Percentiles rank a stretch among this genome's conserved stretches.
phyloP scores from a whole-genome alignment of 2,888 invertebrate species.

The Caenorhabditis sp. region DNA sequence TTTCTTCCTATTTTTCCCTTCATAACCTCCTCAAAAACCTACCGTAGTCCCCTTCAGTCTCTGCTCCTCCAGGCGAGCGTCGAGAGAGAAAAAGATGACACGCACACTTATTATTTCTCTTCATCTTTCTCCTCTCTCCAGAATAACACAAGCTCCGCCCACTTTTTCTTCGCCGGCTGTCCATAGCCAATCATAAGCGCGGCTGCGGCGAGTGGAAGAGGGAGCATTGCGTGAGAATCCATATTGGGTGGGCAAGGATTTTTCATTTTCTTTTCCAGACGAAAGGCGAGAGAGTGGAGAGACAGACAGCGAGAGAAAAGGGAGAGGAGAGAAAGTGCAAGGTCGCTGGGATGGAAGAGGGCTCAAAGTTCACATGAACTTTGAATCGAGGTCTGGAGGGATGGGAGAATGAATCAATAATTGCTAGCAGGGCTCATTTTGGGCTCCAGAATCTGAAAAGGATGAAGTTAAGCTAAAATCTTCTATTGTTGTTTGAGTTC shows the following conservation, averaged over 20 bases:
- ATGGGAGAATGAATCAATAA: background rate
- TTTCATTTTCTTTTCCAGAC: background rate
- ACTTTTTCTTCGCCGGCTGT: constrained; percentile 18
- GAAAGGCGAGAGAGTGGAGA: constrained; percentile 1
- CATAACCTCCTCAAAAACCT: constrained; percentile 20
- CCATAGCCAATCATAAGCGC: constrained; percentile 67
- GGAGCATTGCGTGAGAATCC: constrained; percentile 12
- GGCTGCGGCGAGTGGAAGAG: constrained; percentile 8
- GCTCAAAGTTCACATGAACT: constrained; percentile 2
- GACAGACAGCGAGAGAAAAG: constrained; percentile 10
- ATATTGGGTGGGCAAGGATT: background rate
- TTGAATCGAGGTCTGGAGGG: background rate
- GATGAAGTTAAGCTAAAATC: too few species aligned
- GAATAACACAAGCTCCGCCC: constrained; percentile 44
- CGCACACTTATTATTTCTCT: constrained; percentile 44
- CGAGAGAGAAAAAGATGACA: constrained; percentile 2
- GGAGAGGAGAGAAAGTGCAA: constrained; percentile 15
- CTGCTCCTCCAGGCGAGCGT: background rate
- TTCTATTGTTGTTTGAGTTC: too few species aligned
- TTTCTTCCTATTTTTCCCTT: background rate
- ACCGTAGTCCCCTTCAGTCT: constrained; percentile 51
- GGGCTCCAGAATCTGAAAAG: too few species aligned
- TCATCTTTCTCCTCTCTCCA: background rate
- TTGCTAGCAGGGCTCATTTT: too few species aligned
- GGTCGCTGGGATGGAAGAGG: background rate